phyloP scores from a whole-genome alignment of 2,888 invertebrate species.

The Melieria crassipennis region DNA sequence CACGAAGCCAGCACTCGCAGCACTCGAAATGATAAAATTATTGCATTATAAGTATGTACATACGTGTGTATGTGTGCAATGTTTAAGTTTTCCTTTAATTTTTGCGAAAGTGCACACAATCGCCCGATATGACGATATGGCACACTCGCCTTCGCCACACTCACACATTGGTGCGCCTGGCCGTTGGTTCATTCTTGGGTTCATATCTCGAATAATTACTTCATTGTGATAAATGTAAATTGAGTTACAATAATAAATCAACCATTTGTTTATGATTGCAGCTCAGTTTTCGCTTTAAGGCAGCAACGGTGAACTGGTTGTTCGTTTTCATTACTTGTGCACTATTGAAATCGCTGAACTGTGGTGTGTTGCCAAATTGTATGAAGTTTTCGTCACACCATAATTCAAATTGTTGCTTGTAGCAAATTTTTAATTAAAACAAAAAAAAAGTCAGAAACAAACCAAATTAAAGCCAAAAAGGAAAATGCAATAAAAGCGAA shows the following conservation, averaged over 20 bases:
- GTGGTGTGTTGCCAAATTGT: neutral
- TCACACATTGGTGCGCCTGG: no score
- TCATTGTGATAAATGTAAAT: constrained; percentile 2
- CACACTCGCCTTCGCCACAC: no score
- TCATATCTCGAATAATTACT: neutral
- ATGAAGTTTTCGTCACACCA: neutral
- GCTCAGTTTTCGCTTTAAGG: no score
- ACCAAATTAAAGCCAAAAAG: neutral
- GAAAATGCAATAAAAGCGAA: neutral
- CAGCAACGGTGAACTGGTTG: neutral
- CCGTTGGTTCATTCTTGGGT: no score
- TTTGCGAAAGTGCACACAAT: neutral
- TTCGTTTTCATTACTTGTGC: neutral
- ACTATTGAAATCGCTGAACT: neutral
- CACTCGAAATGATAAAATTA: no score
- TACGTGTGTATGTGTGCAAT: neutral
- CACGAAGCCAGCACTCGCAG: no score
- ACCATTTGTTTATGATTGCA: neutral
- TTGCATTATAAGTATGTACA: no score
- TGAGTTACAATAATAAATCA: constrained; percentile 9
- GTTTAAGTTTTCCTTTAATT: neutral
- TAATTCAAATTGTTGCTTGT: constrained; percentile 16
- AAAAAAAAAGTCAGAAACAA: constrained; percentile 1
- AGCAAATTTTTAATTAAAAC: constrained; percentile 30
- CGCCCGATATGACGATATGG: no score